These are phyloP conservation scores for Drosophila kanekoi DNA, from an alignment of 2,888 invertebrate species.

Conservation along the genomic window DNA sequence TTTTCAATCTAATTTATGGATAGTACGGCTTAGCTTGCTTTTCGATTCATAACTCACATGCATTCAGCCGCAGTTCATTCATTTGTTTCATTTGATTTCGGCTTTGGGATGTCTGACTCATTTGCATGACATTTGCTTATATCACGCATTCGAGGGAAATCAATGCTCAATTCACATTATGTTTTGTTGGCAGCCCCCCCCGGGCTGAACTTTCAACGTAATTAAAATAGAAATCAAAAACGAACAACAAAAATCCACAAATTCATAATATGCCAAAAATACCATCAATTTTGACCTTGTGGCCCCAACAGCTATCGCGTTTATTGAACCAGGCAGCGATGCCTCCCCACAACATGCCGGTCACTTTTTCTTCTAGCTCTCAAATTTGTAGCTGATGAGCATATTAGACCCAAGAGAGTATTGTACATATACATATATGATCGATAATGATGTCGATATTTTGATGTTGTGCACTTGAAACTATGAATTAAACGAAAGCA, in stretches of 20 bases:
- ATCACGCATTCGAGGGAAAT: constrained; percentile 37
- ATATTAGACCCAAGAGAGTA: not conserved
- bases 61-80: constrained; percentile 26
- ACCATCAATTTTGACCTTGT: constrained; percentile 68
- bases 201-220: constrained; percentile 64
- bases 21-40: not conserved
- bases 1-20: constrained; percentile 9
- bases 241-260: constrained; percentile 22
- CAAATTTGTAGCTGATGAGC: constrained; percentile 38
- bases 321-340: constrained; percentile 72
- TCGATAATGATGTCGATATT: constrained; percentile 7
- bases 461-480: constrained; percentile 44
- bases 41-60: constrained; percentile 26
- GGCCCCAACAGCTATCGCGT: constrained; percentile 52
- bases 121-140: constrained; percentile 74
- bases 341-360: constrained; percentile 20
- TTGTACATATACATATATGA: not conserved
- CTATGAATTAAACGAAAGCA: constrained; percentile 13
- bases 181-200: constrained; percentile 12
- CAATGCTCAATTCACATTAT: constrained; percentile 20
- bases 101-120: constrained; percentile 66
- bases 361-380: not conserved
- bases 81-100: not conserved
- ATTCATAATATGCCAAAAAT: constrained; percentile 23
- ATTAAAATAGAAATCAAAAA: constrained; percentile 60